phyloP scores from a whole-genome alignment of 2,797 vertebrate genomes.

The Artibeus lituratus region DNA sequence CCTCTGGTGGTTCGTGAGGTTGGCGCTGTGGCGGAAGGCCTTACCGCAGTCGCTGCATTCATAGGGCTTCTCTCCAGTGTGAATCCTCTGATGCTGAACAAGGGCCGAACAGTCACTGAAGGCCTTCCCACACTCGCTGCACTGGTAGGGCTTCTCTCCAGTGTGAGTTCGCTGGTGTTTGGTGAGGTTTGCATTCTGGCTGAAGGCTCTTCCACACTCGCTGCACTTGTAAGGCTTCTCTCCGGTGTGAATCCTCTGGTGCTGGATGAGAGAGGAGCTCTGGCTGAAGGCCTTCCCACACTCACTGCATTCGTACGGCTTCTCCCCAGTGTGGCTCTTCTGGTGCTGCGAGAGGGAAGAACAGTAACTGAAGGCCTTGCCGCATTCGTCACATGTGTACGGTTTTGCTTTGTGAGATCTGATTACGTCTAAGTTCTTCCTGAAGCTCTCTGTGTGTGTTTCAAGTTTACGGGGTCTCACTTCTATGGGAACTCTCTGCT shows the following conservation, averaged over 20 bases:
- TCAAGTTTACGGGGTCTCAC: not conserved
- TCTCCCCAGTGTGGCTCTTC: slow-evolving; percentile 68
- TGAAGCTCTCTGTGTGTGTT: not conserved
- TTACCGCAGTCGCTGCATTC: slow-evolving; percentile 56
- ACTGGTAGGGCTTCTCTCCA: slow-evolving; percentile 75
- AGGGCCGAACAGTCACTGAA: slow-evolving; percentile 70
- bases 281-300: slow-evolving; percentile 65
- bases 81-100: slow-evolving; percentile 59
- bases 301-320: slow-evolving; percentile 38
- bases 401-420: slow-evolving; percentile 31
- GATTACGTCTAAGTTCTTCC: not conserved
- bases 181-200: slow-evolving; percentile 71
- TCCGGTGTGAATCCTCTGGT: slow-evolving; percentile 49
- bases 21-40: slow-evolving; percentile 65
- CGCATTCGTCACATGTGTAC: slow-evolving; percentile 25
- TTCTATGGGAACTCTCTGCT: not conserved
- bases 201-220: slow-evolving; percentile 71
- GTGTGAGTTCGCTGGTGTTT: slow-evolving; percentile 74
- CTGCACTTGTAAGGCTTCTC: slow-evolving; percentile 60
- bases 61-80: slow-evolving; percentile 70
- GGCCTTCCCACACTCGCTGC: slow-evolving; percentile 63
- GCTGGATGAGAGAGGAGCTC: slow-evolving; percentile 60
- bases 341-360: slow-evolving; percentile 63
- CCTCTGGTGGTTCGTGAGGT: slow-evolving; percentile 61
- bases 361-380: slow-evolving; percentile 66